Evolutionary conservation across 2,113 vertebrate genomes (phyloP), one percentile per base, ranked within the genome.

Genomic region (Typhlomys cinereus): DNA sequence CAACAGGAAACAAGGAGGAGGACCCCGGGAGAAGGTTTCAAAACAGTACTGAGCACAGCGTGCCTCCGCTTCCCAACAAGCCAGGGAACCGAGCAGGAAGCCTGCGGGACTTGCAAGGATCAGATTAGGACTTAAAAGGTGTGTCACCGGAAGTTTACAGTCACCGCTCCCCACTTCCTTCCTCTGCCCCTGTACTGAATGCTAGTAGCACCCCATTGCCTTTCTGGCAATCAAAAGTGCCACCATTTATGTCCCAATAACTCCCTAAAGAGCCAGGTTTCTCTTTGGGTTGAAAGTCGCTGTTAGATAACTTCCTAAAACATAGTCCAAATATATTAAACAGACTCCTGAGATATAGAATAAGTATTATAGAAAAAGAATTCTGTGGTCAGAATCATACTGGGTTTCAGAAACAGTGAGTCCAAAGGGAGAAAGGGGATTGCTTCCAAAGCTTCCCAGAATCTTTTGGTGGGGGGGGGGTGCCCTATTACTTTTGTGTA

Each of bases 301-400:
- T 82, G 52, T 66, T 88, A 59, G 66, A 54, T 93, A 54, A 70
- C 79, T 85, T 93, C 69, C 73, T 84, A 59, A 91, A 78, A 79
- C 54, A 23, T 14, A 41, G 62, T 69, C 50, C 61, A 76, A 84
- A 73, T 62, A n/a, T 11, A 46, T 57, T n/a, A 31, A 13, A 71
- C 61, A 54, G 61, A 71, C 80, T 59, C 44, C 93, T 67, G 31
- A 59, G 66, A 61, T 85, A 25, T 50, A 50, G n/a, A 89, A 71
- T 20, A 21, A 23, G 54, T 62, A 29, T 31, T 41, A 48, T 80
- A n/a, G 20, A 59, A 82, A 54, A 75, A 91, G 44, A 57, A 7
- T 61, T 62, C 20, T 39, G 54, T 11, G 31, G 44, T 73, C 34
- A 44, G 3, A 66, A 39, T 67, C 39, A 3, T 27, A 11, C 6